phyloP scores from a whole-genome alignment of 2,888 invertebrate species.

The Operophtera brumata region DNA sequence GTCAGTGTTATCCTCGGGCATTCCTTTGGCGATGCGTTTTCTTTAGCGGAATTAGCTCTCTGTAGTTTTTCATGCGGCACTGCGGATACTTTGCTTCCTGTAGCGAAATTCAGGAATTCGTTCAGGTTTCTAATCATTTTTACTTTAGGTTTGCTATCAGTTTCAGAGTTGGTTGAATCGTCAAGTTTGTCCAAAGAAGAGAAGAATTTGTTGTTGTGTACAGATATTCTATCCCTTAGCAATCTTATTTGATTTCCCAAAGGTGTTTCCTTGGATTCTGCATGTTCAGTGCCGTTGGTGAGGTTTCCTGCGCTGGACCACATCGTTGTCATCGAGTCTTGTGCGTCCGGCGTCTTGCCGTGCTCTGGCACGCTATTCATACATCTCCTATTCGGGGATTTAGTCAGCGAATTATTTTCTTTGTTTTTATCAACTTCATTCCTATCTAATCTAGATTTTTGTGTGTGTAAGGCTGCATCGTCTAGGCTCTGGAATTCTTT shows the following conservation, averaged over 20 bases:
- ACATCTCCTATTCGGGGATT: conserved; percentile 47
- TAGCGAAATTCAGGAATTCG: conserved; percentile 90
- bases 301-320: conserved; percentile 65
- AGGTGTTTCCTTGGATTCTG: conserved; percentile 57
- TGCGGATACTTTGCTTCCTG: conserved; percentile 77
- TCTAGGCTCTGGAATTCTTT: conserved; percentile 86
- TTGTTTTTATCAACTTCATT: conserved; percentile 48
- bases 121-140: conserved; percentile 89
- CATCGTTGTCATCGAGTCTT: conserved; percentile 37
- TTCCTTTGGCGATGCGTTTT: conserved; percentile 53
- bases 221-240: conserved; percentile 68
- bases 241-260: conserved; percentile 69
- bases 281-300: conserved; percentile 58
- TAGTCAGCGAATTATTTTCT: conserved; percentile 42
- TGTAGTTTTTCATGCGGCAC: conserved; percentile 57
- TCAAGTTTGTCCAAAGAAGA: conserved; percentile 82
- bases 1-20: conserved; percentile 64
- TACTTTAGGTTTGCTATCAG: conserved; percentile 58
- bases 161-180: conserved; percentile 55
- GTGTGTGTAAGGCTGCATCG: conserved; percentile 75
- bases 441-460: conserved; percentile 47
- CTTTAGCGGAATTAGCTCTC: conserved; percentile 62
- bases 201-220: conserved; percentile 76
- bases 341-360: conserved; percentile 45
- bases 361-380: conserved; percentile 71